Conservation (phyloP, 2,888 invertebrate species). For the Latrodectus hesperus region DNA sequence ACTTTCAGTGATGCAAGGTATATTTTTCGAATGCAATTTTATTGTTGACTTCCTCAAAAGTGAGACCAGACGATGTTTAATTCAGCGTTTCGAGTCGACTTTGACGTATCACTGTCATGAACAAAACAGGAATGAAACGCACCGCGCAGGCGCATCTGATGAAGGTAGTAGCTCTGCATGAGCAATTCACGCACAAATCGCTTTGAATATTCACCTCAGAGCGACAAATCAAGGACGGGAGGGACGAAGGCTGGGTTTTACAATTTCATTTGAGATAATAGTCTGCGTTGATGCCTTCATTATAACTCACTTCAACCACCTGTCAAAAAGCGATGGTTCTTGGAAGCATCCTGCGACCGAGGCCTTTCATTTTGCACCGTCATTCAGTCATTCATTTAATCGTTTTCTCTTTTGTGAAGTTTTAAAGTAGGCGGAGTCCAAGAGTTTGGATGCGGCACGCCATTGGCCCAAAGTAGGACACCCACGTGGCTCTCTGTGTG, state of each 20-base stretch:
- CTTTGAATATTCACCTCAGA: not conserved
- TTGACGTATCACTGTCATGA: no score
- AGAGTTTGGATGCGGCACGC: conserved; percentile 15
- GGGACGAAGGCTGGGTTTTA: not conserved
- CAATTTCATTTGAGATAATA: not conserved
- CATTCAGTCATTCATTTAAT: not conserved
- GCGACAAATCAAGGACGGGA: conserved; percentile 2
- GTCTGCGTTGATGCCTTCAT: not conserved
- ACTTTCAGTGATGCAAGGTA: no score
- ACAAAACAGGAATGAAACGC: no score
- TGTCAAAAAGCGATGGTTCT: not conserved
- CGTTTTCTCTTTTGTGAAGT: conserved; percentile 2
- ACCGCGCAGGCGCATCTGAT: no score
- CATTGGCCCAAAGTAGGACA: conserved; percentile 51
- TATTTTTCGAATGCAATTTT: no score
- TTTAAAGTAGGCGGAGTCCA: conserved; percentile 35
- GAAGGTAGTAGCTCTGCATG: no score
- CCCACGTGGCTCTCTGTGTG: conserved; percentile 67
- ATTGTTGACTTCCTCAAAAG: no score
- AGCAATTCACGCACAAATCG: no score
- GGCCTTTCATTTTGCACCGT: not conserved
- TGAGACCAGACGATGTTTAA: no score
- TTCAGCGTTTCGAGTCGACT: no score
- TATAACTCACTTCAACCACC: not conserved
- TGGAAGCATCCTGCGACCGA: not conserved